phyloP scores from a whole-genome alignment of 2,113 vertebrate species.

The Proterorhinus semilunaris region DNA sequence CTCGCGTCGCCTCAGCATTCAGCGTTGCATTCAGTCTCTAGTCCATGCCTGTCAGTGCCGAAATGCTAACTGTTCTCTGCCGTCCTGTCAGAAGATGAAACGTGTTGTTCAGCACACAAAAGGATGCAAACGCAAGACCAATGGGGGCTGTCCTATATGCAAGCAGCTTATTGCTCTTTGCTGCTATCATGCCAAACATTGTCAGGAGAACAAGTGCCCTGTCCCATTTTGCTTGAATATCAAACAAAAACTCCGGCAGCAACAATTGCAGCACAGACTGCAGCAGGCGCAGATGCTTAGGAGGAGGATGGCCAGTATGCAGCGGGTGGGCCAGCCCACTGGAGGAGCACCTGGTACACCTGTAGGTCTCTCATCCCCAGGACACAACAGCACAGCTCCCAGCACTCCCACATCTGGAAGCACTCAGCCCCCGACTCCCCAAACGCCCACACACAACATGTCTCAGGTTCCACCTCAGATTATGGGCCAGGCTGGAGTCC shows the following conservation, averaged over 20 bases:
- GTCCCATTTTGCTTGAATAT: constrained; percentile 99
- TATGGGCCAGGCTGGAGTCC: constrained; percentile 58
- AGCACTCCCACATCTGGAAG: constrained; percentile 88
- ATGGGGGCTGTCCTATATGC: constrained; percentile 96
- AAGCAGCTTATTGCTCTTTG: constrained; percentile 98
- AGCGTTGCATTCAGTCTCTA: constrained; percentile 97
- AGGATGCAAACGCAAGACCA: constrained; percentile 97
- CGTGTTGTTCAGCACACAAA: constrained; percentile 96
- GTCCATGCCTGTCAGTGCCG: constrained; percentile 97
- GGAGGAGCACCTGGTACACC: constrained; percentile 61
- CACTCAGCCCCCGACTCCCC: constrained; percentile 88
- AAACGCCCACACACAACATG: constrained; percentile 83
- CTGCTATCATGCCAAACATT: constrained; percentile 98
- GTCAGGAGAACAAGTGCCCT: constrained; percentile 98
- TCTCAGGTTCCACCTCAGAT: constrained; percentile 59
- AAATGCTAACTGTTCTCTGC: constrained; percentile 96
- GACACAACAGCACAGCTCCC: constrained; percentile 75
- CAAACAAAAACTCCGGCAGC: constrained; percentile 96
- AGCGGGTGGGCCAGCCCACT: constrained; percentile 83
- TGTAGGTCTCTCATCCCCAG: constrained; percentile 86
- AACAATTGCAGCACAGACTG: constrained; percentile 94
- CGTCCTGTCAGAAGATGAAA: constrained; percentile 99
- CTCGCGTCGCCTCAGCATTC: constrained; percentile 94
- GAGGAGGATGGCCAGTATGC: constrained; percentile 95
- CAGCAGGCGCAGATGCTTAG: constrained; percentile 97